Base-by-base conservation (phyloP, 2,888 invertebrate species). In the Thyatira batis region DNA sequence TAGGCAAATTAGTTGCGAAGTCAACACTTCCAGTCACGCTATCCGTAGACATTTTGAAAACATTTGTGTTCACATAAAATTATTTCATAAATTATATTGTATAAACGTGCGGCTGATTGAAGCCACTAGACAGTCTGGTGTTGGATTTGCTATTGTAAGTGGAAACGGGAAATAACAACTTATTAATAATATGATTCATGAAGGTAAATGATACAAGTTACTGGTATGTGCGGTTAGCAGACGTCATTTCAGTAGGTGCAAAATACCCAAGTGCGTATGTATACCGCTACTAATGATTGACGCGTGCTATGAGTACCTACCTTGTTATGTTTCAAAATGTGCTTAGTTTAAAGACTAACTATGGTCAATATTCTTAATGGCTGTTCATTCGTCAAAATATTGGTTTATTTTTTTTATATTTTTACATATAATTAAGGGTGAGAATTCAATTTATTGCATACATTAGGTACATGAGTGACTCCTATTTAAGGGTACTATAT, bases 81-180 rank as follows among this genome's bases (percentile, higher is more conserved):
- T 30, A 11, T 54, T 48, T 58, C 50, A 55, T 50, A 25, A 52
- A 51, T 39, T 50, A 20, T 51, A 52, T 52, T 33, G 58, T 55
- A 49, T 52, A 53, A 55, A 58, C 58, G 59, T 62, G 57, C 28
- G 30, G 52, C 54, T 52, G 54, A 51, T 49, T 58, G 54, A 57
- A 56, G 60, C 65, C 61, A 66, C 57, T 60, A 69, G 66, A 62
- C 76, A 63, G 70, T 73, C 77, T 82, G 78, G 67, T 58, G 58
- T 53, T 53, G 45, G 52, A 56, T 51, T 62, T 51, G 51, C 50
- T 58, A 59, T 56, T 67, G 61, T 65, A 67, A 68, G 57, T 63
- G 60, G 61, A 73, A 78, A 82, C 85, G 82, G 86, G 85, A 85
- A 87, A 87, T 73, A 76, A 76, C 63, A 62, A 65, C 58, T 61